A percentile compares a stretch with the other conserved stretches of the same genome.
These are phyloP conservation scores for Phorcus lineatus DNA, from an alignment of 2,888 invertebrate genomes.

Conservation along the genomic window DNA sequence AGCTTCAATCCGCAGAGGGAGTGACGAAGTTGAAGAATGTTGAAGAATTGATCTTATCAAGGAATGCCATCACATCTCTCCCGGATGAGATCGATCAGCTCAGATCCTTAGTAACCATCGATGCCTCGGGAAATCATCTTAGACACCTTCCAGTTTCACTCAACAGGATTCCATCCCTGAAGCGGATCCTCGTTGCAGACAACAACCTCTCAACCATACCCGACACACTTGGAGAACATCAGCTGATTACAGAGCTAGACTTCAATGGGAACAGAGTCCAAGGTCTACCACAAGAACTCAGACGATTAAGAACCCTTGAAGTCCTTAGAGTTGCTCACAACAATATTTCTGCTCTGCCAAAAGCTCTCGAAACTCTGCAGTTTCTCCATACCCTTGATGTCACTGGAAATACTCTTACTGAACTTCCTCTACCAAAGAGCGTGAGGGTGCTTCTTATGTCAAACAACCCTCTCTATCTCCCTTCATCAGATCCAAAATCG, in stretches of 20 bases:
- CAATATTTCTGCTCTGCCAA: constrained; percentile 64
- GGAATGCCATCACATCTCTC: constrained; percentile 58
- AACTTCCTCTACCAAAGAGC: constrained; percentile 60
- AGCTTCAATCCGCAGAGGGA: constrained; percentile 49
- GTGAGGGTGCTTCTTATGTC: constrained; percentile 58
- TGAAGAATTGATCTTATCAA: constrained; percentile 54
- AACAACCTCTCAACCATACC: constrained; percentile 68
- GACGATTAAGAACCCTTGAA: constrained; percentile 58
- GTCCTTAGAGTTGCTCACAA: constrained; percentile 52
- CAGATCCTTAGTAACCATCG: constrained; percentile 58
- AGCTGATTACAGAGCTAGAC: constrained; percentile 61
- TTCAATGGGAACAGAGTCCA: constrained; percentile 58
- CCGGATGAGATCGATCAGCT: constrained; percentile 65
- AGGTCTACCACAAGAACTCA: constrained; percentile 60
- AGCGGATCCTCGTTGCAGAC: constrained; percentile 52
- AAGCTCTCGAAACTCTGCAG: constrained; percentile 61
- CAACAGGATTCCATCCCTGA: constrained; percentile 55
- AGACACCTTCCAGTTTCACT: constrained; percentile 53
- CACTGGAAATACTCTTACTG: constrained; percentile 62
- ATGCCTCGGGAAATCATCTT: constrained; percentile 67
- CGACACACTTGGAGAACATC: constrained; percentile 65
- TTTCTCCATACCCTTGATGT: constrained; percentile 65
- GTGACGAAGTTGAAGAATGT: constrained; percentile 60
- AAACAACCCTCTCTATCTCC: constrained; percentile 63
- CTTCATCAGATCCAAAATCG: constrained; percentile 55